Evolutionary conservation across 2,888 invertebrate species (phyloP).

Genomic region (Clitarchus hookeri): DNA sequence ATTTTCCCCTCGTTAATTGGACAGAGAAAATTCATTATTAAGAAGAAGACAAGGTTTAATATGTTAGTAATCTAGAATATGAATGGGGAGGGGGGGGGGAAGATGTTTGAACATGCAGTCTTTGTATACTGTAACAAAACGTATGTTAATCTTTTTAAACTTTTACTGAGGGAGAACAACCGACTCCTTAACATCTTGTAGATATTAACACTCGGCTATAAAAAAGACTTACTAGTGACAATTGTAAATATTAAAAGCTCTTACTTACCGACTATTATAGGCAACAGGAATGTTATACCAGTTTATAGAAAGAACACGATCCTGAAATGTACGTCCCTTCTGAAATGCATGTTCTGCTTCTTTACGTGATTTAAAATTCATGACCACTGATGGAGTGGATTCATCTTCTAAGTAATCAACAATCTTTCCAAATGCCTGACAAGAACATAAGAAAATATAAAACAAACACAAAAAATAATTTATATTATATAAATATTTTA

Average conservation of each 20-base stretch:
- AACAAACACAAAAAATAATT: neutral
- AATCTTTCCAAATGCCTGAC: conserved; percentile 84
- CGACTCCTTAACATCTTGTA: too few relatives aligned
- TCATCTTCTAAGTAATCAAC: conserved; percentile 79
- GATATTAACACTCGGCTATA: too few relatives aligned
- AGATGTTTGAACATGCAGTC: too few relatives aligned
- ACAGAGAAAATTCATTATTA: too few relatives aligned
- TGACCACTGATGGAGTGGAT: conserved; percentile 73
- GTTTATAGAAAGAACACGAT: conserved; percentile 58
- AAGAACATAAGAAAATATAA: conserved; percentile 3
- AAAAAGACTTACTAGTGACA: neutral
- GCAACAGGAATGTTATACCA: conserved; percentile 50
- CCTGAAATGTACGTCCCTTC: conserved; percentile 77
- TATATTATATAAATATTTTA: too few relatives aligned
- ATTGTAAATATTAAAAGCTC: neutral
- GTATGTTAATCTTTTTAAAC: too few relatives aligned
- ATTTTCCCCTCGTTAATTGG: too few relatives aligned
- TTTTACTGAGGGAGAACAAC: too few relatives aligned
- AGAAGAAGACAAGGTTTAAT: too few relatives aligned
- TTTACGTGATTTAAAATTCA: conserved; percentile 75
- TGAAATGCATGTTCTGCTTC: conserved; percentile 79
- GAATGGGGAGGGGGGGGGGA: too few relatives aligned
- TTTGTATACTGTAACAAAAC: too few relatives aligned
- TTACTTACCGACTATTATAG: conserved; percentile 24
- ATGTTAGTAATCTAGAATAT: too few relatives aligned